Conservation (phyloP, 2,888 invertebrate species). For the Colletes collaris region DNA sequence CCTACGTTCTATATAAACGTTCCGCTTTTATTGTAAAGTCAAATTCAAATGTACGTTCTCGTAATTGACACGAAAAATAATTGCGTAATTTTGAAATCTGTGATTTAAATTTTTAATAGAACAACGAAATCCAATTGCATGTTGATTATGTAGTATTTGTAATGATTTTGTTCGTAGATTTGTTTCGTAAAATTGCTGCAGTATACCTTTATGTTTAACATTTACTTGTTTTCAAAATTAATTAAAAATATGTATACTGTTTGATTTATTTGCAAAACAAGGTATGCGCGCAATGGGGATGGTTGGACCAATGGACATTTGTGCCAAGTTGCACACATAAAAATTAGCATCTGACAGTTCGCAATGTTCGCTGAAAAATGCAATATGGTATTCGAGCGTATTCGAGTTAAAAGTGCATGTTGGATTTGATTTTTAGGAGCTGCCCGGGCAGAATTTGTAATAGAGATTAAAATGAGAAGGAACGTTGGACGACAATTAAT, state of each 20-base stretch:
- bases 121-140: not conserved
- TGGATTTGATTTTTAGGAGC: constrained; percentile 4
- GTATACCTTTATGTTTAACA: too few relatives aligned
- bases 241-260: too few relatives aligned
- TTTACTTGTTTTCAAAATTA: too few relatives aligned
- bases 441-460: not conserved
- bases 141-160: not conserved
- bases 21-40: constrained; percentile 7
- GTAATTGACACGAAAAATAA: not conserved
- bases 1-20: not conserved
- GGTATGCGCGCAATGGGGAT: too few relatives aligned
- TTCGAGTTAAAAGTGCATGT: too few relatives aligned
- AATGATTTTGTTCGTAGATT: not conserved
- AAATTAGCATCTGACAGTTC: too few relatives aligned
- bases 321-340: too few relatives aligned
- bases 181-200: not conserved
- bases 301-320: too few relatives aligned
- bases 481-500: constrained; percentile 3
- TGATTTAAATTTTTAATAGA: not conserved
- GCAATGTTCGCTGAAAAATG: too few relatives aligned
- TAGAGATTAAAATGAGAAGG: constrained; percentile 44
- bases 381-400: too few relatives aligned
- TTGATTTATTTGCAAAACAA: too few relatives aligned
- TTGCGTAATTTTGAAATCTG: not conserved
- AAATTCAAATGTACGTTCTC: constrained; percentile 2